Evolutionary conservation across 2,888 invertebrate genomes (phyloP).

Genomic region (Bruchidius siliquastri): DNA sequence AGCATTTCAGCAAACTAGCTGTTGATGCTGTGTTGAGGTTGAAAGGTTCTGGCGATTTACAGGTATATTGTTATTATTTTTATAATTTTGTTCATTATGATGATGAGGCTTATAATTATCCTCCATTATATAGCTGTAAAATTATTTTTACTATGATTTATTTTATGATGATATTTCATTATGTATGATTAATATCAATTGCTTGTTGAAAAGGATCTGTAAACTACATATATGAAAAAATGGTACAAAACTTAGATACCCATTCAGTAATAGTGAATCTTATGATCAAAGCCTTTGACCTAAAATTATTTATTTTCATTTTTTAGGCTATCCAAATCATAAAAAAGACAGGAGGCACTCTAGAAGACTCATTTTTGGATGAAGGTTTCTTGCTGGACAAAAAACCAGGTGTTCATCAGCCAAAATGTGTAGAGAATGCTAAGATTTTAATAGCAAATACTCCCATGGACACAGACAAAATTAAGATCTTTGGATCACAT

Average conservation of each 20-base stretch:
- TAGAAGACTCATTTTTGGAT: slow-evolving; percentile 95
- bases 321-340: slow-evolving; percentile 49
- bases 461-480: slow-evolving; percentile 99
- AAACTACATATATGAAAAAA: too few species aligned
- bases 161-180: too few species aligned
- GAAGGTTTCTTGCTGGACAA: slow-evolving; percentile 93
- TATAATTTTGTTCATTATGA: not conserved
- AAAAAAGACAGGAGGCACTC: slow-evolving; percentile 89
- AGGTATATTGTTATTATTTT: slow-evolving; percentile 12
- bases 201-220: too few species aligned
- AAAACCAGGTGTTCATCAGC: slow-evolving; percentile 96
- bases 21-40: slow-evolving; percentile 93
- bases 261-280: too few species aligned
- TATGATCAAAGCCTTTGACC: not conserved
- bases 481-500: slow-evolving; percentile 96
- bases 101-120: not conserved
- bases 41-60: slow-evolving; percentile 90
- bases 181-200: too few species aligned
- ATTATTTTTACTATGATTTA: too few species aligned
- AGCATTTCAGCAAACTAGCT: slow-evolving; percentile 90
- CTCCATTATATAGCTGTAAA: too few species aligned
- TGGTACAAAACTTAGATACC: too few species aligned
- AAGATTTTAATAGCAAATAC: slow-evolving; percentile 98
- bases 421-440: slow-evolving; percentile 91
- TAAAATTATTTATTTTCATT: not conserved